phyloP scores from a whole-genome alignment of 2,888 invertebrate genomes.

The Microctonus hyperodae region DNA sequence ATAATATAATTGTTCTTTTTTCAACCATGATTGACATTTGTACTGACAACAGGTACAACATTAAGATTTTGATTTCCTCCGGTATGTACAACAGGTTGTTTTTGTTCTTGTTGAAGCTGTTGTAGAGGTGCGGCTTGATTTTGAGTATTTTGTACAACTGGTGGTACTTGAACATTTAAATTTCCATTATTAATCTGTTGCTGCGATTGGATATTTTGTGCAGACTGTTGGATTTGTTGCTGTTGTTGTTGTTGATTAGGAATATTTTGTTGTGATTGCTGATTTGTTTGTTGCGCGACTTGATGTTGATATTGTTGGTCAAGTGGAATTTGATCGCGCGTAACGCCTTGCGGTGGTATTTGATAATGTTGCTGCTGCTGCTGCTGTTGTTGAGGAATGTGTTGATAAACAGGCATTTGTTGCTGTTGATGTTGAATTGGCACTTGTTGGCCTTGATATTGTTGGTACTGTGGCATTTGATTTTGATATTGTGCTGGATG shows the following conservation, averaged over 20 bases:
- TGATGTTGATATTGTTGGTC: slow-evolving; percentile 46
- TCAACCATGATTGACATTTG: not conserved
- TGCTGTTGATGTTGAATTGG: slow-evolving; percentile 35
- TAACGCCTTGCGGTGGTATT: slow-evolving; percentile 35
- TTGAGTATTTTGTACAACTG: slow-evolving; percentile 29
- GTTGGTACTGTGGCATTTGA: slow-evolving; percentile 41
- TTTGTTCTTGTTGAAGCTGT: slow-evolving; percentile 41
- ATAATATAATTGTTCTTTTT: no score
- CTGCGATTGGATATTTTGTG: slow-evolving; percentile 42
- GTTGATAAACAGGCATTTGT: slow-evolving; percentile 23
- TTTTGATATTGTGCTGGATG: slow-evolving; percentile 40
- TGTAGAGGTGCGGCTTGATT: slow-evolving; percentile 45
- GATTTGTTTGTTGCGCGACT: slow-evolving; percentile 45
- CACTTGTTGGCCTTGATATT: slow-evolving; percentile 30
- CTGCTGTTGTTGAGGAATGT: slow-evolving; percentile 38
- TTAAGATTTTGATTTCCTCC: not conserved
- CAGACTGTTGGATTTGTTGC: slow-evolving; percentile 43
- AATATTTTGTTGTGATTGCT: slow-evolving; percentile 33
- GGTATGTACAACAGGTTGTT: slow-evolving; percentile 35
- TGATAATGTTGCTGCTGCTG: slow-evolving; percentile 43
- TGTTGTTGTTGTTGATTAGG: slow-evolving; percentile 38
- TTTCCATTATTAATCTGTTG: slow-evolving; percentile 38
- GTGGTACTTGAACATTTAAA: slow-evolving; percentile 36
- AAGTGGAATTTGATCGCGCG: slow-evolving; percentile 40
- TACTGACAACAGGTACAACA: not conserved